phyloP scores from a whole-genome alignment of 30 jellyfish, hydroid and myxozoan species.

The Sanderia malayensis region DNA sequence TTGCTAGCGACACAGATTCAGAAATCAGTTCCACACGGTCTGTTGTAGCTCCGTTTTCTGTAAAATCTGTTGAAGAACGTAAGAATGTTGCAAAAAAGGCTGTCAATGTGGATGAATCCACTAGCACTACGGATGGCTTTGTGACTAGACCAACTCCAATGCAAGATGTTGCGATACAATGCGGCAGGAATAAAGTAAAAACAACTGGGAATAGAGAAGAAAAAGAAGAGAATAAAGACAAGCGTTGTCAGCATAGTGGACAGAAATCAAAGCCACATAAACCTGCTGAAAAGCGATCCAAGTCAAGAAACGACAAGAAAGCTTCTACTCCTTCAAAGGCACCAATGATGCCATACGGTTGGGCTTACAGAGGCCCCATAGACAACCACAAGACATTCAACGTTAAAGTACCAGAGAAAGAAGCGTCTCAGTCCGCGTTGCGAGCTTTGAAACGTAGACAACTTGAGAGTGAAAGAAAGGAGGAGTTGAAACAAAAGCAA shows the following conservation, averaged over 20 bases:
- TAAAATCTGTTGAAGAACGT: background rate
- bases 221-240: background rate
- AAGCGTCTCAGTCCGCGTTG: slow-evolving; percentile 28
- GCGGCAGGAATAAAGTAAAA: background rate
- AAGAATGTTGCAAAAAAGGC: too few species aligned
- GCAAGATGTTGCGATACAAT: slow-evolving; percentile 15
- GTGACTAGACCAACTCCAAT: background rate
- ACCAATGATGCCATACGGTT: slow-evolving; percentile 21
- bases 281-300: background rate
- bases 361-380: slow-evolving; percentile 48
- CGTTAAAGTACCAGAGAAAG: slow-evolving; percentile 28
- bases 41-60: background rate
- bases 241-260: background rate
- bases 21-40: slow-evolving; percentile 10
- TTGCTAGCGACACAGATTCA: slow-evolving; percentile 7
- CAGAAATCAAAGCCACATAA: background rate
- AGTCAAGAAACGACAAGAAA: background rate
- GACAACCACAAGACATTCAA: slow-evolving; percentile 23
- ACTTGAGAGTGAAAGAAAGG: slow-evolving; percentile 2
- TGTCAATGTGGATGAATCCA: background rate
- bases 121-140: background rate
- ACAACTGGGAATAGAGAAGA: too few species aligned
- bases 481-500: slow-evolving; percentile 8
- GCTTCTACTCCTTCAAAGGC: background rate
- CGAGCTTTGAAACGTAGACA: slow-evolving; percentile 22